Percentiles rank a stretch among this genome's conserved stretches.
These are phyloP conservation scores for Holothuria glaberrima DNA, from an alignment of 35 echinoderm and acorn worm genomes.

Conservation along the genomic window DNA sequence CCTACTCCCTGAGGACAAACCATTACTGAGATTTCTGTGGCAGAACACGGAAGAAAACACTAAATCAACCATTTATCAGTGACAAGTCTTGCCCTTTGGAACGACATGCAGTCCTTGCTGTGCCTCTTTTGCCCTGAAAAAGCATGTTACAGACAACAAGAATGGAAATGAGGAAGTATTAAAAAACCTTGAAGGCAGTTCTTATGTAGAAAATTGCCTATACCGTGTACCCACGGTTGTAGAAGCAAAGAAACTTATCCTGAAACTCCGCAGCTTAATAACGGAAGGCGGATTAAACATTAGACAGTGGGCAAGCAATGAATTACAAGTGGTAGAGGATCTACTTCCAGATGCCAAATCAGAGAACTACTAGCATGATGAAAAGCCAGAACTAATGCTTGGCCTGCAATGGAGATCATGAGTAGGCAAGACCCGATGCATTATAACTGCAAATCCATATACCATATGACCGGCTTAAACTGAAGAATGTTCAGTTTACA, in stretches of 20 bases:
- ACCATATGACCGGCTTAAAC: not conserved
- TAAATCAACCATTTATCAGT: not conserved
- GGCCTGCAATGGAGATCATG: not conserved
- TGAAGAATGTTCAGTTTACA: not conserved
- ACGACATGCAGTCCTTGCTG: no score
- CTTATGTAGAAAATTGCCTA: slow-evolving; percentile 46
- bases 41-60: not conserved
- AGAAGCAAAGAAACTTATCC: not conserved
- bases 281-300: no score
- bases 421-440: not conserved
- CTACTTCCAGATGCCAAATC: not conserved
- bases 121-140: no score
- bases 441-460: slow-evolving; percentile 11
- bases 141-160: no score
- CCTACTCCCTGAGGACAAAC: not conserved
- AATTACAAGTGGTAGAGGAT: not conserved
- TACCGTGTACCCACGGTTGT: not conserved
- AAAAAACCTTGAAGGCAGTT: not conserved
- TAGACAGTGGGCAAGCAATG: no score
- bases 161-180: no score
- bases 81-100: not conserved
- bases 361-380: slow-evolving; percentile 3
- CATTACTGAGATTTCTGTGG: not conserved
- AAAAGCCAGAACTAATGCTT: slow-evolving; percentile 13
- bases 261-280: not conserved